Conservation (phyloP, 2,113 vertebrate genomes). For the Microcebus ravelobensis region DNA sequence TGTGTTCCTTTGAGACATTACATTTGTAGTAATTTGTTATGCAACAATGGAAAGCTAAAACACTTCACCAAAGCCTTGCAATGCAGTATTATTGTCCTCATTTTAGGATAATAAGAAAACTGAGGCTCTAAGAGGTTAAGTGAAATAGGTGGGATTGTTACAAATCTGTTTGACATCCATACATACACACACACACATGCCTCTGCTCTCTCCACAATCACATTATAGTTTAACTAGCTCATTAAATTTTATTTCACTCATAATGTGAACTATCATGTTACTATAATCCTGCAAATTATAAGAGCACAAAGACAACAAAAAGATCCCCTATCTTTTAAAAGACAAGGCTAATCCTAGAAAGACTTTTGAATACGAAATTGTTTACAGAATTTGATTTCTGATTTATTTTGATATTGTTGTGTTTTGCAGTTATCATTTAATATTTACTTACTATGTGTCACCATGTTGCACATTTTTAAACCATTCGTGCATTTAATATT, state of each 20-base stretch:
- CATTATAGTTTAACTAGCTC: not conserved
- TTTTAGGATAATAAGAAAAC: not conserved
- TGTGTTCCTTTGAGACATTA: not conserved
- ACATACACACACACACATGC: not conserved
- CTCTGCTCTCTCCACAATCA: not conserved
- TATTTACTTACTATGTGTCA: not conserved
- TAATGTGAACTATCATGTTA: not conserved
- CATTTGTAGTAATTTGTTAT: not conserved
- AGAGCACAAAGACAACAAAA: not conserved
- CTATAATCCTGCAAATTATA: not conserved
- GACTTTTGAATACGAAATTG: not conserved
- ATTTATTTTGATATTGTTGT: not conserved
- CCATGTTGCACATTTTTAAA: not conserved
- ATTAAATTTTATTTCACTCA: not conserved
- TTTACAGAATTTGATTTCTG: not conserved
- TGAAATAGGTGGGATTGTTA: not conserved
- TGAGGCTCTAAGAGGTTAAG: not conserved
- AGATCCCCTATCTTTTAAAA: not conserved
- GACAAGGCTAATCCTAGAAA: not conserved
- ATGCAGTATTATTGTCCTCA: not conserved
- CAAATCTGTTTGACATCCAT: not conserved
- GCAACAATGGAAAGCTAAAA: not conserved
- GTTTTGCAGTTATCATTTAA: not conserved
- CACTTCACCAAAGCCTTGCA: not conserved
- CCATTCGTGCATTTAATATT: not conserved